These are phyloP conservation scores for Catamblyrhynchus diadema DNA, from an alignment of 2,797 vertebrate genomes.

Conservation along the genomic window DNA sequence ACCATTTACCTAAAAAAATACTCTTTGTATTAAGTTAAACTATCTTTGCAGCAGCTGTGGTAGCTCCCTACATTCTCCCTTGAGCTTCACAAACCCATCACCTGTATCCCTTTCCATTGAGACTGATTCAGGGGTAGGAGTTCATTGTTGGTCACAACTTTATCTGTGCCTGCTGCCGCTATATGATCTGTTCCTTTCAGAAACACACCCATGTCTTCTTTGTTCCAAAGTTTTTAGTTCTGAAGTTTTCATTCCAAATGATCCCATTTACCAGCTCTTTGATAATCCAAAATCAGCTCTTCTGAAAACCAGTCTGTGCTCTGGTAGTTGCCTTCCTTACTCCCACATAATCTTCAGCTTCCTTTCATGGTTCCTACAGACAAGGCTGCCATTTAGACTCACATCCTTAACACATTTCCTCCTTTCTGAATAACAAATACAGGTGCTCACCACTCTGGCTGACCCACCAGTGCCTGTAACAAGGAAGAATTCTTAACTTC, in stretches of 20 bases:
- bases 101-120: neutral
- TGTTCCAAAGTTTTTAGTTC: neutral
- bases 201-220: neutral
- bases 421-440: neutral
- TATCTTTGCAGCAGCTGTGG: neutral
- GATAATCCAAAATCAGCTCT: neutral
- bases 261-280: neutral
- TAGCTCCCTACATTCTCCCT: neutral
- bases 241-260: neutral
- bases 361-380: neutral
- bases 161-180: neutral
- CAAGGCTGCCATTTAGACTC: neutral
- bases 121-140: neutral
- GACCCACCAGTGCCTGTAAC: neutral
- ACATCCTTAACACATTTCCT: neutral
- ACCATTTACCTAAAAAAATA: neutral
- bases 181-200: neutral
- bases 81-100: neutral
- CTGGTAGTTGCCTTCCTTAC: neutral
- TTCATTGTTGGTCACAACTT: neutral
- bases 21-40: neutral
- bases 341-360: neutral
- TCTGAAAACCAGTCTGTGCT: neutral
- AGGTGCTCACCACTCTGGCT: neutral
- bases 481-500: neutral